These are phyloP conservation scores for Drosophila paulistorum DNA, from an alignment of 1,140 invertebrate species.

Conservation along the genomic window DNA sequence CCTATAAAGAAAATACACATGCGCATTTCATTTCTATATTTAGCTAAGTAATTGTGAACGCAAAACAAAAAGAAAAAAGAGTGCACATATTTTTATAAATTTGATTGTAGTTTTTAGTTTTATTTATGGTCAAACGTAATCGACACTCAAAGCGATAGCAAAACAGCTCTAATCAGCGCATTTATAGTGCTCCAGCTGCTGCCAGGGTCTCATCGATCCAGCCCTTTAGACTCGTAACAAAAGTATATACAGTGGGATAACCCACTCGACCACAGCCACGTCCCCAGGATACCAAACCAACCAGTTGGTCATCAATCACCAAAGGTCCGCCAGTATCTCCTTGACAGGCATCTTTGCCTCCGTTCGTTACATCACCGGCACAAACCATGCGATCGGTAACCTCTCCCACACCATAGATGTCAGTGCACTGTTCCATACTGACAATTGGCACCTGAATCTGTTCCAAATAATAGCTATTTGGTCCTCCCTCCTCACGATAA, in stretches of 20 bases:
- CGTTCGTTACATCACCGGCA: slow-evolving; percentile 85
- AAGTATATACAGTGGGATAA: slow-evolving; percentile 87
- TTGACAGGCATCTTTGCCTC: slow-evolving; percentile 86
- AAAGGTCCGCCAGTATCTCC: slow-evolving; percentile 89
- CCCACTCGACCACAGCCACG: slow-evolving; percentile 84
- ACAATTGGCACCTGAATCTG: slow-evolving; percentile 83
- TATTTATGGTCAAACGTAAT: slow-evolving; percentile 27
- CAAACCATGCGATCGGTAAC: slow-evolving; percentile 85
- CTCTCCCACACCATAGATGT: slow-evolving; percentile 57
- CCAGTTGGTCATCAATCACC: slow-evolving; percentile 84
- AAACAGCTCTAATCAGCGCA: slow-evolving; percentile 29
- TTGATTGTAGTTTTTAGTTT: slow-evolving; percentile 44
- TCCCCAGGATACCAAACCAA: slow-evolving; percentile 87
- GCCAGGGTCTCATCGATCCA: slow-evolving; percentile 82
- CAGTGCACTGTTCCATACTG: slow-evolving; percentile 48
- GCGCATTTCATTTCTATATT: background rate
- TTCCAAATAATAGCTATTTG: slow-evolving; percentile 83
- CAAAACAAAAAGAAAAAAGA: background rate
- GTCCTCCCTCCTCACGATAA: slow-evolving; percentile 82
- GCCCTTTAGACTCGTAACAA: slow-evolving; percentile 78
- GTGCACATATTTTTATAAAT: slow-evolving; percentile 9
- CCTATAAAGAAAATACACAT: slow-evolving; percentile 26
- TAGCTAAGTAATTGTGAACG: background rate
- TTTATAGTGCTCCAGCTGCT: slow-evolving; percentile 42
- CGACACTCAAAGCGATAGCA: slow-evolving; percentile 38